Evolutionary conservation across 2,888 invertebrate species (phyloP).

Genomic region (Litoditis marina): DNA sequence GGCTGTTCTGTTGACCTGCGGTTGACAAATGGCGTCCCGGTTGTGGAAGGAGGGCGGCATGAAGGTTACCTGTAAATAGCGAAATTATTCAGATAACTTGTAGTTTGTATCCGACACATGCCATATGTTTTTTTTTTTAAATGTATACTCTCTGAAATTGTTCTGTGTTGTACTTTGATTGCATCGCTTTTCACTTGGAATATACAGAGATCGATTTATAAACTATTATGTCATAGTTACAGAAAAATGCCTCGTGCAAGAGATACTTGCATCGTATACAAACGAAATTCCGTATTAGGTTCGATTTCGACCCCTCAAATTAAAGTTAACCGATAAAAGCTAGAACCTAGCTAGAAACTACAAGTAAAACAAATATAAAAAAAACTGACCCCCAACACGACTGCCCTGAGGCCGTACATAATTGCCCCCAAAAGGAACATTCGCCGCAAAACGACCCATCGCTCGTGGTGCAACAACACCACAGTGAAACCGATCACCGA

Average conservation of each 20-base stretch:
- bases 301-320: background rate
- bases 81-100: slow-evolving; percentile 9
- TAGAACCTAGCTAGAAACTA: no score
- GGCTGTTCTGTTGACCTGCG: slow-evolving; percentile 56
- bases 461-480: slow-evolving; percentile 54
- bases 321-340: background rate
- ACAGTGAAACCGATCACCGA: slow-evolving; percentile 56
- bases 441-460: slow-evolving; percentile 56
- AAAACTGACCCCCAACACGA: slow-evolving; percentile 27
- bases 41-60: slow-evolving; percentile 60
- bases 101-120: no score
- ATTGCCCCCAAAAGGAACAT: slow-evolving; percentile 57
- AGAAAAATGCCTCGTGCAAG: no score
- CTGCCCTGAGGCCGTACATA: slow-evolving; percentile 47
- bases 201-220: no score
- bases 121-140: background rate
- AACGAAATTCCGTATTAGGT: no score
- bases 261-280: no score
- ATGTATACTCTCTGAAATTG: background rate
- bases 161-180: no score
- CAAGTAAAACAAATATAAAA: background rate
- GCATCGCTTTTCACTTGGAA: no score
- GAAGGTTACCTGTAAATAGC: slow-evolving; percentile 46
- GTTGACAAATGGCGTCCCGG: slow-evolving; percentile 56
- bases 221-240: background rate